Evolutionary conservation across 1,140 invertebrate species (phyloP).

Genomic region (Colletes latitarsis): DNA sequence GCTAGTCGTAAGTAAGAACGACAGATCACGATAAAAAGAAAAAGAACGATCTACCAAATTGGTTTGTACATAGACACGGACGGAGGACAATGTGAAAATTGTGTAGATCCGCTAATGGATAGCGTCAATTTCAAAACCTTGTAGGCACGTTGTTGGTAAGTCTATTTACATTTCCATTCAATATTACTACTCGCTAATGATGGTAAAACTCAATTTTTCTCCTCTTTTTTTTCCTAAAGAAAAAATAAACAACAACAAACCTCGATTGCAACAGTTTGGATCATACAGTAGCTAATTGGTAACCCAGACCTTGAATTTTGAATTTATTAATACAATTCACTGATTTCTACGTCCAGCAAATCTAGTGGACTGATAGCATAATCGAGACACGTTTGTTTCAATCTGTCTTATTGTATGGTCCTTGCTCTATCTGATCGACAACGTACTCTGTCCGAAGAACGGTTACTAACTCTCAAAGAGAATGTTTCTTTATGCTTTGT

Average conservation of each 20-base stretch:
- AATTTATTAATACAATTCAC: too few species aligned
- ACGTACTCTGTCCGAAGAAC: not conserved
- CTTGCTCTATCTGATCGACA: not conserved
- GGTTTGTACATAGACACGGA: conserved; percentile 61
- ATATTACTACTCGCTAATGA: conserved; percentile 17
- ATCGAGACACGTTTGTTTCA: not conserved
- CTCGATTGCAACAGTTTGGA: conserved; percentile 22
- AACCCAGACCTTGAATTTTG: too few species aligned
- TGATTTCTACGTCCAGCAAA: too few species aligned
- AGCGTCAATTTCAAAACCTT: conserved; percentile 74
- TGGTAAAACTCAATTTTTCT: too few species aligned
- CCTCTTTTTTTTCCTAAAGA: not conserved
- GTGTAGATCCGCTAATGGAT: conserved; percentile 68
- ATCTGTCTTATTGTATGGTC: not conserved
- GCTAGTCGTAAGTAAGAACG: conserved; percentile 25
- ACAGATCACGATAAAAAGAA: conserved; percentile 5
- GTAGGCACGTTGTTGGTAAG: conserved; percentile 72
- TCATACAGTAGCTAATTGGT: conserved; percentile 10
- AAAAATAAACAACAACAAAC: conserved; percentile 2
- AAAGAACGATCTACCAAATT: conserved; percentile 38
- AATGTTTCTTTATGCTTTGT: not conserved
- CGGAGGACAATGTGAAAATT: conserved; percentile 63
- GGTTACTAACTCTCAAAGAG: not conserved
- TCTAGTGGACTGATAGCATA: not conserved
- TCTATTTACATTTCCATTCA: conserved; percentile 41